These are phyloP conservation scores for Gastrophryne carolinensis DNA, from an alignment of 2,797 vertebrate species.

Conservation along the genomic window DNA sequence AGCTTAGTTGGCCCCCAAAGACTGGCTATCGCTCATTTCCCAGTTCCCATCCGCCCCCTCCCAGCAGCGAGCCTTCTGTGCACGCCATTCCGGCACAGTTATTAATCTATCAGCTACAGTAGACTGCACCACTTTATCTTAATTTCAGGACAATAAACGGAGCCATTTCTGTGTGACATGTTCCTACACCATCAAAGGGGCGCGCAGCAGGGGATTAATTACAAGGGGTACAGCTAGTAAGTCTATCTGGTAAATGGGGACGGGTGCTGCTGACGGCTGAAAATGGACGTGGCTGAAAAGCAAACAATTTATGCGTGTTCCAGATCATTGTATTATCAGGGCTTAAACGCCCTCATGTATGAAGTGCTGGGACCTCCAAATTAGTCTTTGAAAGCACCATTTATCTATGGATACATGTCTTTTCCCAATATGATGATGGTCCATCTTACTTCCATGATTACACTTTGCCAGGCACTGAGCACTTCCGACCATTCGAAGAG, in stretches of 20 bases:
- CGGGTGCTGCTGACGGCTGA: not conserved
- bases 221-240: slow-evolving; percentile 27
- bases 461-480: too few relatives aligned
- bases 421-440: too few relatives aligned
- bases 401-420: too few relatives aligned
- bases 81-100: slow-evolving; percentile 62
- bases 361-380: too few relatives aligned
- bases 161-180: slow-evolving; percentile 54
- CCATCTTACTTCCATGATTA: too few relatives aligned
- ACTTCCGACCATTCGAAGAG: too few relatives aligned
- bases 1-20: slow-evolving; percentile 41
- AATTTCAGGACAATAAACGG: slow-evolving; percentile 66
- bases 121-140: slow-evolving; percentile 67
- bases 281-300: not conserved
- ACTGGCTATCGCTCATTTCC: slow-evolving; percentile 35
- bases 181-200: slow-evolving; percentile 28
- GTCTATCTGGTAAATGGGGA: slow-evolving; percentile 10
- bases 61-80: slow-evolving; percentile 56
- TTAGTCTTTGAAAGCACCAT: too few relatives aligned
- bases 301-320: not conserved
- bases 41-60: slow-evolving; percentile 32
- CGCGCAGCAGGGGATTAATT: slow-evolving; percentile 41
- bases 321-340: too few relatives aligned
- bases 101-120: slow-evolving; percentile 63
- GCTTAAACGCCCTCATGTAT: too few relatives aligned